These are phyloP conservation scores for Dicaeum eximium DNA, from an alignment of 2,113 vertebrate species.

Conservation along the genomic window DNA sequence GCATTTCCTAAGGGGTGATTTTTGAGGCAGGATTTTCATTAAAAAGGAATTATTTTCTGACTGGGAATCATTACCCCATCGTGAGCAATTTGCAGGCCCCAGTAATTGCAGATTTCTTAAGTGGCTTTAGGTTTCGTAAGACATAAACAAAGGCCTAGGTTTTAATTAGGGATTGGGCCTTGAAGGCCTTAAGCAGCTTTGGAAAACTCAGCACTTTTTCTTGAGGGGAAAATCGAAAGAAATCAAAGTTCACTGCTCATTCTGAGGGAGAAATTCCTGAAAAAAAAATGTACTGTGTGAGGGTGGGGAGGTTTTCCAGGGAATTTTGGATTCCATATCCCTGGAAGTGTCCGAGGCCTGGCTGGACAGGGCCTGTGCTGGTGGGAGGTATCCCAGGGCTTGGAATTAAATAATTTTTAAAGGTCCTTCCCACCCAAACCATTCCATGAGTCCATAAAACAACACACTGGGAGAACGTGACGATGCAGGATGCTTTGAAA, in stretches of 20 bases:
- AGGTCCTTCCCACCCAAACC: neutral
- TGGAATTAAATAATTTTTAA: neutral
- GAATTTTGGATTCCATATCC: neutral
- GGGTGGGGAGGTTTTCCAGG: neutral
- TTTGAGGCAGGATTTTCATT: neutral
- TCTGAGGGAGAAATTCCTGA: neutral
- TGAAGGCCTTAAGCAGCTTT: neutral
- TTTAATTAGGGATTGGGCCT: neutral
- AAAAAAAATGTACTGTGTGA: neutral
- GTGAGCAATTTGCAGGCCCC: neutral
- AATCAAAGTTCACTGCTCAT: rapidly evolving
- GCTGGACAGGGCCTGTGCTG: rapidly evolving
- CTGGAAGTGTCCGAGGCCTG: neutral
- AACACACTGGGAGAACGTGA: rapidly evolving
- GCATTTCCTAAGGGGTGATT: neutral
- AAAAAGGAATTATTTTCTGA: neutral
- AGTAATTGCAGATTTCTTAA: slow-evolving; percentile 9
- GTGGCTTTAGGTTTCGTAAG: slow-evolving; percentile 5
- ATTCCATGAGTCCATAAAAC: rapidly evolving
- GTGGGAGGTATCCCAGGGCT: neutral
- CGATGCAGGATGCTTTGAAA: rapidly evolving
- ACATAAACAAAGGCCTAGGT: neutral
- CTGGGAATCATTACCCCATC: neutral
- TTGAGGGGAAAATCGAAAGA: neutral
- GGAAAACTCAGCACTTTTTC: neutral